These are phyloP conservation scores for Chlorocebus sabaeus DNA, from an alignment of 2,113 vertebrate species.

Conservation along the genomic window DNA sequence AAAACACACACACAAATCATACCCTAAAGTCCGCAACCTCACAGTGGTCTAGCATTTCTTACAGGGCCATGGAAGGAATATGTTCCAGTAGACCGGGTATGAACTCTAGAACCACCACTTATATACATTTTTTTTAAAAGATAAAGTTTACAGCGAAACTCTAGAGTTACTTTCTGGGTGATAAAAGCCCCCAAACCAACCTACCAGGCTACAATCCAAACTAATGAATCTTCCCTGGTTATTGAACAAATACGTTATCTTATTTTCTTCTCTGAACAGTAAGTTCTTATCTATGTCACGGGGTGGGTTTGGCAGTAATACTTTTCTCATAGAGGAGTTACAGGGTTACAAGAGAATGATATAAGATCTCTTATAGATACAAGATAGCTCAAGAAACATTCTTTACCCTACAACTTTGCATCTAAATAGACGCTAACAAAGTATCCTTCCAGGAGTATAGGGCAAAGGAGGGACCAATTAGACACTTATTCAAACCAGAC, in stretches of 20 bases:
- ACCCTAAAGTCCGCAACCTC: neutral
- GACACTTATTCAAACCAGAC: neutral
- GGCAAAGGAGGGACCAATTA: neutral
- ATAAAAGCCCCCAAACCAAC: neutral
- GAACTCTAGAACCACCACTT: neutral
- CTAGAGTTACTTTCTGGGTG: neutral
- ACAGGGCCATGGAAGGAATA: neutral
- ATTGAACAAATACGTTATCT: neutral
- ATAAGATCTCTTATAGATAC: neutral
- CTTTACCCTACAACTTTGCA: neutral
- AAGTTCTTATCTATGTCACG: neutral
- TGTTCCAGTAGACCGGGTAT: neutral
- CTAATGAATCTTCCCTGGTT: neutral
- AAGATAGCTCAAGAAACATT: neutral
- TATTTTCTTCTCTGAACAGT: conserved; percentile 14
- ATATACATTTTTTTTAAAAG: neutral
- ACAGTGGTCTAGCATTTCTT: neutral
- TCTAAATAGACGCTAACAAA: neutral
- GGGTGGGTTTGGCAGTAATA: neutral
- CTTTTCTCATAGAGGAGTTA: neutral
- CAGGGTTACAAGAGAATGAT: neutral
- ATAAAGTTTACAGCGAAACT: neutral
- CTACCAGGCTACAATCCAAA: neutral
- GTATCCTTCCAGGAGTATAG: neutral
- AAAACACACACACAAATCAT: neutral